A percentile compares a stretch with the other conserved stretches of the same genome.
phyloP scores from a whole-genome alignment of 35 echinoderm and acorn worm species.

The Diadema setosum region DNA sequence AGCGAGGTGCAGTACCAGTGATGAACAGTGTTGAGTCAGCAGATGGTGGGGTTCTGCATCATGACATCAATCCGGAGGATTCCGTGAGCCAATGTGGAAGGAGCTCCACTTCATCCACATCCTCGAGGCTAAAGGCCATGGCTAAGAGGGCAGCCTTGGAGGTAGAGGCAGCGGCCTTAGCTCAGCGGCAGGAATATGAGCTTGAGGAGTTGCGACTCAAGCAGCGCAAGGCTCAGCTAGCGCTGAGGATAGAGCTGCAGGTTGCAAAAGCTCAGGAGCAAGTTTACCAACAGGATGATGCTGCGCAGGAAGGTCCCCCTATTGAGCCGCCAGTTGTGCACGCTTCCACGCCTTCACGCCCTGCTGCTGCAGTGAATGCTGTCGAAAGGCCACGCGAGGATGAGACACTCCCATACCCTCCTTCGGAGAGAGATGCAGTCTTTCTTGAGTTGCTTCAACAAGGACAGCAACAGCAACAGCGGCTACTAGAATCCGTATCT shows the following conservation, averaged over 20 bases:
- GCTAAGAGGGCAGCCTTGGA: neutral
- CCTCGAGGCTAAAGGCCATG: neutral
- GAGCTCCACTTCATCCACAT: neutral
- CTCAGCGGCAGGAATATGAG: neutral
- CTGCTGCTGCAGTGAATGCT: neutral
- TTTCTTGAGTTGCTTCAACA: neutral
- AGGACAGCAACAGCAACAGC: constrained; percentile 38
- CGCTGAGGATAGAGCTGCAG: neutral
- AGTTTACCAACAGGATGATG: neutral
- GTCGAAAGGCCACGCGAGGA: neutral
- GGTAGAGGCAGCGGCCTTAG: neutral
- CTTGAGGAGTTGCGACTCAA: neutral
- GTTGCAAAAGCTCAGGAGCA: neutral
- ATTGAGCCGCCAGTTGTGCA: neutral
- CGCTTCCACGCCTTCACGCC: neutral
- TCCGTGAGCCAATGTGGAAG: neutral
- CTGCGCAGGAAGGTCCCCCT: neutral
- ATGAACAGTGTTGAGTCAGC: too few species aligned
- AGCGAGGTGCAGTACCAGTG: too few species aligned
- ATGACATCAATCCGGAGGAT: constrained; percentile 4
- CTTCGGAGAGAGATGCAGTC: neutral
- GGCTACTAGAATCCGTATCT: constrained; percentile 39
- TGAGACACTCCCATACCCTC: neutral
- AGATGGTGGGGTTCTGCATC: too few species aligned
- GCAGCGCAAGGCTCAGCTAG: neutral